phyloP scores from a whole-genome alignment of 2,113 vertebrate species.

The Terrapene triunguis region DNA sequence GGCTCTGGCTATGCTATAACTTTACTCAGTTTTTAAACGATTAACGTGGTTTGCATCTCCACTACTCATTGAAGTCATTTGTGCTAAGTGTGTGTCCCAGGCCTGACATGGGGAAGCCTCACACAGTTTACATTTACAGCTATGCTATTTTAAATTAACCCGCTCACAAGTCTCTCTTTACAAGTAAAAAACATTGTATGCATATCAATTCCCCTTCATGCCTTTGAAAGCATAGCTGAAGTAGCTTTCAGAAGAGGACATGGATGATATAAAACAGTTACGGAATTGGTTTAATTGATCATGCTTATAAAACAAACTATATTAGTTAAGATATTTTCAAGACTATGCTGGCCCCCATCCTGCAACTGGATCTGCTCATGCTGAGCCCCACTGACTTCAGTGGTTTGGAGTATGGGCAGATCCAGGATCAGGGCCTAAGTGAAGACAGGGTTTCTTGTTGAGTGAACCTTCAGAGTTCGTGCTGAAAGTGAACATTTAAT shows the following conservation, averaged over 20 bases:
- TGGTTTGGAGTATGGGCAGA: background rate
- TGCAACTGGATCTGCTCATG: slow-evolving; percentile 57
- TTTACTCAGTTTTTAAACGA: slow-evolving; percentile 63
- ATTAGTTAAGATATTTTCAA: slow-evolving; percentile 18
- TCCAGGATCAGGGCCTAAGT: background rate
- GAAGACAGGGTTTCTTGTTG: background rate
- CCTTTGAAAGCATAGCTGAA: background rate
- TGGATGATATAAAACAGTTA: slow-evolving; percentile 8
- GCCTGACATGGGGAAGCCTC: too few species aligned
- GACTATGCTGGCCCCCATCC: background rate
- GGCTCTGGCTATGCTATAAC: slow-evolving; percentile 34
- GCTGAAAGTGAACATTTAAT: slow-evolving; percentile 12
- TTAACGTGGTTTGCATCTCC: slow-evolving; percentile 70
- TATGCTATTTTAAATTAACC: too few species aligned
- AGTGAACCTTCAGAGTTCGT: background rate
- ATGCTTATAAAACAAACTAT: background rate
- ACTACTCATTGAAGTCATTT: slow-evolving; percentile 30
- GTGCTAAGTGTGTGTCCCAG: background rate
- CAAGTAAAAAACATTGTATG: slow-evolving; percentile 32
- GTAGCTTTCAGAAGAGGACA: slow-evolving; percentile 1
- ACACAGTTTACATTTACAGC: too few species aligned
- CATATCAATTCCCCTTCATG: background rate
- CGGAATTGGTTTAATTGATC: slow-evolving; percentile 29
- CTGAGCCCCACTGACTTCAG: slow-evolving; percentile 13
- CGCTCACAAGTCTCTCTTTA: slow-evolving; percentile 37